Conservation (phyloP, 2,888 invertebrate species). For the Apantesis nais region DNA sequence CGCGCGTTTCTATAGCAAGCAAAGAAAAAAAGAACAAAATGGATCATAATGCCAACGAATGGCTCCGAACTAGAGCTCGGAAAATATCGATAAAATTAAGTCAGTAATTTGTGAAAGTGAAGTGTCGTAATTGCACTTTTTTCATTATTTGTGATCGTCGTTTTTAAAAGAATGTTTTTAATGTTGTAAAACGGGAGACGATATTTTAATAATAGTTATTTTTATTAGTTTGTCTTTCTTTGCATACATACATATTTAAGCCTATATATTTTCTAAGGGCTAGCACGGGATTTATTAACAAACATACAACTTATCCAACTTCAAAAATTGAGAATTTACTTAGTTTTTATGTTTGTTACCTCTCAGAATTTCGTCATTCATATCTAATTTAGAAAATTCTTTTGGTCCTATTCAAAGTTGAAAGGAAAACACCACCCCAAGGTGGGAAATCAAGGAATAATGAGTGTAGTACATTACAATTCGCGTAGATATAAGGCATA, state of each 20-base stretch:
- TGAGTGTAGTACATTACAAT: no score
- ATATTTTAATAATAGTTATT: neutral
- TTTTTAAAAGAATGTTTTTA: neutral
- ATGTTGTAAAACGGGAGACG: neutral
- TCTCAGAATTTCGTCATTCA: no score
- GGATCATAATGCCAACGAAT: constrained; percentile 41
- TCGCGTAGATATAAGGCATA: no score
- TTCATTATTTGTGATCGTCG: neutral
- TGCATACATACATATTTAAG: neutral
- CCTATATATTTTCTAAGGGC: neutral
- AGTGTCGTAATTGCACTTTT: neutral
- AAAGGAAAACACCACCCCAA: no score
- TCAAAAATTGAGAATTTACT: neutral
- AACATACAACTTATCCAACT: neutral
- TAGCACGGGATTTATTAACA: neutral
- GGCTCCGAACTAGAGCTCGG: constrained; percentile 23
- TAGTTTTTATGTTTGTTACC: neutral
- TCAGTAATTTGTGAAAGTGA: constrained; percentile 23
- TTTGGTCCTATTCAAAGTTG: no score
- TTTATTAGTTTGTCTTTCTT: neutral
- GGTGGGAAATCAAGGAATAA: no score
- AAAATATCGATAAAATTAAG: constrained; percentile 27
- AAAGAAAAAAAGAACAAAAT: constrained; percentile 35
- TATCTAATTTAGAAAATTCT: no score
- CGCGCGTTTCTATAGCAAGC: constrained; percentile 16